A percentile compares a stretch with the other conserved stretches of the same genome.
These are phyloP conservation scores for Oxygymnocypris stewartii DNA, from an alignment of 2,113 vertebrate genomes.

Conservation along the genomic window DNA sequence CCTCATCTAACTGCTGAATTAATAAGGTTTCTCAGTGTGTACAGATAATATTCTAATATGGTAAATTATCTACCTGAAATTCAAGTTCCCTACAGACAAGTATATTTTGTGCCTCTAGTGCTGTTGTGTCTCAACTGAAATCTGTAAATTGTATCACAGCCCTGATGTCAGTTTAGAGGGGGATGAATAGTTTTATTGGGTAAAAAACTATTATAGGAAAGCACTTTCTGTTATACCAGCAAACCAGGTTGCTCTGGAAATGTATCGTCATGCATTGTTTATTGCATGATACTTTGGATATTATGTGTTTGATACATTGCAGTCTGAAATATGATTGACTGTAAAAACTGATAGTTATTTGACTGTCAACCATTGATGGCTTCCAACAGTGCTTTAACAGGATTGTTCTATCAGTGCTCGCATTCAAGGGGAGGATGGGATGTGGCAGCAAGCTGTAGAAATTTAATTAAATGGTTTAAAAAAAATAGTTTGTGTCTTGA, in stretches of 20 bases:
- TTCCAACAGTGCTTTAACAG: neutral
- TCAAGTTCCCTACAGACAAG: neutral
- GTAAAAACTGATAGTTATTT: no score
- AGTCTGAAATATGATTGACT: no score
- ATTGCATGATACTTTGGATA: no score
- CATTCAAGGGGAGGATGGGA: neutral
- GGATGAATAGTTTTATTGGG: neutral
- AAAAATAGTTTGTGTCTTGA: neutral
- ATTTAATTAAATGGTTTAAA: neutral
- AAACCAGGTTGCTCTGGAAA: no score
- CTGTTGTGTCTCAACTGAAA: neutral
- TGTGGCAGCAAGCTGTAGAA: neutral
- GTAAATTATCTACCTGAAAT: neutral
- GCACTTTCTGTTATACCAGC: no score
- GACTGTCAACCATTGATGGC: no score
- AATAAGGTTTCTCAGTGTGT: neutral
- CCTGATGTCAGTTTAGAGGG: neutral
- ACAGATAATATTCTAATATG: neutral
- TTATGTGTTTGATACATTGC: no score
- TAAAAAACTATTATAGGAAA: neutral
- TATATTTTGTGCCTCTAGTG: neutral
- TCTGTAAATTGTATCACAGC: neutral
- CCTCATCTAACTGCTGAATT: neutral
- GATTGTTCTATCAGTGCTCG: neutral
- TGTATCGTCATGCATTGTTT: no score